phyloP scores from a whole-genome alignment of 2,113 vertebrate species.

The Oostethus manadensis region DNA sequence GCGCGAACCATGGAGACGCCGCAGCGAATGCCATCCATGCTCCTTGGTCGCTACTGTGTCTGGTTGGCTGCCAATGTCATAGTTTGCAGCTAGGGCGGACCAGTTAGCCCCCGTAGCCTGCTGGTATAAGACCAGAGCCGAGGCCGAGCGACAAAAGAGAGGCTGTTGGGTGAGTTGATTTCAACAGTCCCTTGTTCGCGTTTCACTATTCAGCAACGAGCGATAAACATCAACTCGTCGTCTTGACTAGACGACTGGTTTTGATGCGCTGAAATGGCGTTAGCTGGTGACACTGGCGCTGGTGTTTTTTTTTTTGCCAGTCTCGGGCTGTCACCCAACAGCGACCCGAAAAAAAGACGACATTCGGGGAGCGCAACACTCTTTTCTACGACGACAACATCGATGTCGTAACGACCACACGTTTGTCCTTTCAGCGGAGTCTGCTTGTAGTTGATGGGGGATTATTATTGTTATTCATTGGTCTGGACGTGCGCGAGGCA shows the following conservation, averaged over 20 bases:
- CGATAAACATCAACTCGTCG: too few relatives aligned
- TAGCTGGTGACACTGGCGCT: background rate
- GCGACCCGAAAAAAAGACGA: background rate
- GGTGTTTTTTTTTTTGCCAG: background rate
- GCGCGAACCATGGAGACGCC: constrained; percentile 38
- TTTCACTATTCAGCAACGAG: background rate
- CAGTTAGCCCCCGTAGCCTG: constrained; percentile 41
- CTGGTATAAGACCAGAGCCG: constrained; percentile 38
- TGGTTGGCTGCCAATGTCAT: constrained; percentile 49
- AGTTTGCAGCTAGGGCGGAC: constrained; percentile 46
- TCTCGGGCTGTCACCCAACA: background rate
- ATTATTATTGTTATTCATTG: too few relatives aligned
- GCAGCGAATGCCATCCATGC: constrained; percentile 17
- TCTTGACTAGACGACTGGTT: background rate
- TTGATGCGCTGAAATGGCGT: background rate
- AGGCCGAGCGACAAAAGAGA: constrained; percentile 42
- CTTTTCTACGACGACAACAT: too few relatives aligned
- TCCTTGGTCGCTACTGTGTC: constrained; percentile 10
- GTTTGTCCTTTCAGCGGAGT: too few relatives aligned
- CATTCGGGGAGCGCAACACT: background rate
- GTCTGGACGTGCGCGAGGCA: too few relatives aligned
- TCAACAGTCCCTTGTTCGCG: constrained; percentile 2
- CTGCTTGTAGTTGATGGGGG: too few relatives aligned
- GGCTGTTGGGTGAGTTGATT: constrained; percentile 55
- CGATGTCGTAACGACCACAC: too few relatives aligned